A percentile compares a stretch with the other conserved stretches of the same genome.
These are phyloP conservation scores for Acipenser transmontanus DNA, from an alignment of 2,797 vertebrate species.

Conservation along the genomic window DNA sequence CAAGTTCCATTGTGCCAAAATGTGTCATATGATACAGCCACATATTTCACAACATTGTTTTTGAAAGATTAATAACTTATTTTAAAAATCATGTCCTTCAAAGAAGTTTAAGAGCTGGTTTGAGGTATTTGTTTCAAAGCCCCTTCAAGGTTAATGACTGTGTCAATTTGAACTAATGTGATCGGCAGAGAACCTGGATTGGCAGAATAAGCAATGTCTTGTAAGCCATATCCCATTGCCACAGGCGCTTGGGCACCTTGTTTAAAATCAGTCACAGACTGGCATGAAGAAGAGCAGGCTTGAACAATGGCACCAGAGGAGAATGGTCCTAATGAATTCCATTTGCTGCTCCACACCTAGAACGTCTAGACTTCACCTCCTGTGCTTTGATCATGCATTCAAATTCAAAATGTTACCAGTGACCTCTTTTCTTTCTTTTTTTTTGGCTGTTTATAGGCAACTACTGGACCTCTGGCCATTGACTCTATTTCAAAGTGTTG, in stretches of 20 bases:
- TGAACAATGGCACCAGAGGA: slow-evolving; percentile 52
- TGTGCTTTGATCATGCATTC: slow-evolving; percentile 62
- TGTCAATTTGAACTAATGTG: slow-evolving; percentile 82
- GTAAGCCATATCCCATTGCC: slow-evolving; percentile 68
- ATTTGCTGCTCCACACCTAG: slow-evolving; percentile 70
- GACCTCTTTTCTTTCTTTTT: slow-evolving; percentile 36
- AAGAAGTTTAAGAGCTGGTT: too few relatives aligned
- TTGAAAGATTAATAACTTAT: slow-evolving; percentile 39
- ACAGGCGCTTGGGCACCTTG: slow-evolving; percentile 71
- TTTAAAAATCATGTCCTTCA: too few relatives aligned
- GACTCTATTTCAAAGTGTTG: slow-evolving; percentile 74
- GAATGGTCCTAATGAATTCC: slow-evolving; percentile 68
- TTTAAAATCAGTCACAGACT: slow-evolving; percentile 83
- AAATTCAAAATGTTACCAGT: slow-evolving; percentile 65
- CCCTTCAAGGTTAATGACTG: slow-evolving; percentile 59
- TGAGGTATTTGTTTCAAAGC: slow-evolving; percentile 64
- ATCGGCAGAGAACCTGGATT: slow-evolving; percentile 62
- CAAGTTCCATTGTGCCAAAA: too few relatives aligned
- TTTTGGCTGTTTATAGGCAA: slow-evolving; percentile 44
- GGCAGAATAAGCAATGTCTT: slow-evolving; percentile 65
- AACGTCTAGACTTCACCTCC: slow-evolving; percentile 64
- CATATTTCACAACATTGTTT: slow-evolving; percentile 7
- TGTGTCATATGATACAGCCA: too few relatives aligned
- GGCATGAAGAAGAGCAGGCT: slow-evolving; percentile 60
- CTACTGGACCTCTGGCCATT: slow-evolving; percentile 59